A percentile compares a stretch with the other conserved stretches of the same genome.
phyloP scores from a whole-genome alignment of 2,888 invertebrate genomes.

The Phaonia tiefii region DNA sequence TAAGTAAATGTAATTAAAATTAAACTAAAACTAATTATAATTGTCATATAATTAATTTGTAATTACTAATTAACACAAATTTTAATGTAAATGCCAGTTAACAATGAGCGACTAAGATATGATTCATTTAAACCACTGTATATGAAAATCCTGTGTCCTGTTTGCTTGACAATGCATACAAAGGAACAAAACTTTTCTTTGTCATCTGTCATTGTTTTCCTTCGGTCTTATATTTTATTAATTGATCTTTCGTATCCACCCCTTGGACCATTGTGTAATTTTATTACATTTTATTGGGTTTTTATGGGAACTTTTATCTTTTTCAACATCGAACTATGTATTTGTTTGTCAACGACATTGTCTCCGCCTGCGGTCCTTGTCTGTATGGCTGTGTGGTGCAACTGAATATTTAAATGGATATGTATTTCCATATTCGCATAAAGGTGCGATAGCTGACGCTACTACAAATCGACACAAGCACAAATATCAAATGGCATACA shows the following conservation, averaged over 20 bases:
- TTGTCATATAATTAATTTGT: no score
- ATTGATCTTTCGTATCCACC: conserved; percentile 28
- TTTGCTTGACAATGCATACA: no score
- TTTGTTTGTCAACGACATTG: background rate
- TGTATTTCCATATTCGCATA: background rate
- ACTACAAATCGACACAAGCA: no score
- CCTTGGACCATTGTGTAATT: conserved; percentile 25
- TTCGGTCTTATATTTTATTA: conserved; percentile 22
- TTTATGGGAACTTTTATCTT: conserved; percentile 19
- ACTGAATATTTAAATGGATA: conserved; percentile 16
- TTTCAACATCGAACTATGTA: background rate
- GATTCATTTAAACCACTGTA: background rate
- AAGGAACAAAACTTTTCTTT: background rate
- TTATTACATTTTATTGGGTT: conserved; percentile 30
- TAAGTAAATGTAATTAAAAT: no score
- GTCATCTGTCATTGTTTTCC: background rate
- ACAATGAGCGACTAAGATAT: no score
- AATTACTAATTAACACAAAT: no score
- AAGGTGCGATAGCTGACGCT: no score
- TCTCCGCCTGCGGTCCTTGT: background rate
- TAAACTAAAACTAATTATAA: no score
- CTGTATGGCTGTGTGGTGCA: background rate
- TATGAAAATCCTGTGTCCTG: background rate
- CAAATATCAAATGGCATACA: background rate
- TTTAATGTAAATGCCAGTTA: no score